phyloP scores from a whole-genome alignment of 2,888 invertebrate species.

The Dasypolia templi region DNA sequence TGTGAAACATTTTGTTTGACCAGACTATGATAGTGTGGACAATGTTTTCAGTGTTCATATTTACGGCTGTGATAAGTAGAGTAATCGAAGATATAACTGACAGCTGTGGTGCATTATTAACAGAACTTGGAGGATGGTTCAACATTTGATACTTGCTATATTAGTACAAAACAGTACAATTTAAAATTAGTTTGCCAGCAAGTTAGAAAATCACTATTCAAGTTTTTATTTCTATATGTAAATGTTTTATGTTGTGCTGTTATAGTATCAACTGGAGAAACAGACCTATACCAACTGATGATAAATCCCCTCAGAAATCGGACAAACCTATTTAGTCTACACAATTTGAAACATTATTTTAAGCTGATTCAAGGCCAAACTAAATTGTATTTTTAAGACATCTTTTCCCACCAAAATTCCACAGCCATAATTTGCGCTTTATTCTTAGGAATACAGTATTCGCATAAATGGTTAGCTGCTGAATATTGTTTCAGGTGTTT shows the following conservation, averaged over 20 bases:
- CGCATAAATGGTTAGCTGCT: constrained; percentile 23
- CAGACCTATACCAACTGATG: constrained; percentile 34
- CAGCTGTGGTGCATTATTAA: constrained; percentile 49
- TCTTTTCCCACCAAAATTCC: constrained; percentile 60
- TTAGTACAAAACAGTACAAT: constrained; percentile 56
- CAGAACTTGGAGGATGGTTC: constrained; percentile 40
- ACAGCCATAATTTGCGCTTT: constrained; percentile 22
- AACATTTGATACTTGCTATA: constrained; percentile 58
- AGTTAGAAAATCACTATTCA: constrained; percentile 23
- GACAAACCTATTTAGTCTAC: constrained; percentile 24
- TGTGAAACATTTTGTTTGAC: constrained; percentile 29
- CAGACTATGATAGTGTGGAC: constrained; percentile 52
- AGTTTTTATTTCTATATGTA: constrained; percentile 21
- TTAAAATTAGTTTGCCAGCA: constrained; percentile 32
- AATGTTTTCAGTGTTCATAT: constrained; percentile 74
- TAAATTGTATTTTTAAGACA: constrained; percentile 30
- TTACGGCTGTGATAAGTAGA: constrained; percentile 81
- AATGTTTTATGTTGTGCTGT: constrained; percentile 53
- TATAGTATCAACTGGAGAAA: constrained; percentile 56
- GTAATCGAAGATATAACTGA: constrained; percentile 60
- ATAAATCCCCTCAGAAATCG: constrained; percentile 54
- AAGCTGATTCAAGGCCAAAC: constrained; percentile 46
- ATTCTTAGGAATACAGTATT: constrained; percentile 32
- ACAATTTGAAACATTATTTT: constrained; percentile 57
- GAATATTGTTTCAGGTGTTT: constrained; percentile 51